phyloP scores from a whole-genome alignment of 2,888 invertebrate genomes.

The Iphiclides podalirius region DNA sequence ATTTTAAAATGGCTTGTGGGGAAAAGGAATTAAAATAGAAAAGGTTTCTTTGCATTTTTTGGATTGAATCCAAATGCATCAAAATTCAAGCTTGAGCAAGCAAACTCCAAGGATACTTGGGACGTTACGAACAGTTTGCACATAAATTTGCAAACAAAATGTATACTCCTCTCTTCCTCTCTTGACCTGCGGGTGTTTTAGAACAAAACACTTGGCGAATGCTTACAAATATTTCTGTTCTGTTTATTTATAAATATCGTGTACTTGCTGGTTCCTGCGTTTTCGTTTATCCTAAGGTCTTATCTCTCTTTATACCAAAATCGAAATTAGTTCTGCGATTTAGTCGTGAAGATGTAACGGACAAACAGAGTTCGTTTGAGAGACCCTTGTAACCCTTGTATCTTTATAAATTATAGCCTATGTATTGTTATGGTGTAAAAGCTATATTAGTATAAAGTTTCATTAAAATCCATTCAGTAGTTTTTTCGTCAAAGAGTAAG shows the following conservation, averaged over 20 bases:
- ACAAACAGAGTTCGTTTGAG: too few relatives aligned
- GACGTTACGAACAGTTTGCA: slow-evolving; percentile 27
- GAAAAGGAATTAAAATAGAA: slow-evolving; percentile 20
- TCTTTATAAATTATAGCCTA: too few relatives aligned
- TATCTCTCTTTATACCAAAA: too few relatives aligned
- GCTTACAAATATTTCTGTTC: background rate
- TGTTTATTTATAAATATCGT: too few relatives aligned
- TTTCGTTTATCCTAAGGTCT: too few relatives aligned
- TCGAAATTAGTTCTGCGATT: background rate
- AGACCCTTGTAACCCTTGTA: too few relatives aligned
- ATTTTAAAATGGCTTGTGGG: slow-evolving; percentile 8
- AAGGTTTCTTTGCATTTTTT: slow-evolving; percentile 29
- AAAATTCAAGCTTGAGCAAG: slow-evolving; percentile 35
- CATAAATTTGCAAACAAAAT: slow-evolving; percentile 17
- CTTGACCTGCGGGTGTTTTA: background rate
- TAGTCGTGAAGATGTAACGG: too few relatives aligned
- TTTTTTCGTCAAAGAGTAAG: too few relatives aligned
- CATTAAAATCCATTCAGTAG: too few relatives aligned
- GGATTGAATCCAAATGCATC: slow-evolving; percentile 39
- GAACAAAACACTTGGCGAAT: background rate
- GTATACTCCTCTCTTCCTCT: background rate
- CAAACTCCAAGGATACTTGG: slow-evolving; percentile 28
- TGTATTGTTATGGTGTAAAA: too few relatives aligned
- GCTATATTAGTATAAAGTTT: too few relatives aligned
- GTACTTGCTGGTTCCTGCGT: too few relatives aligned